Conservation (phyloP, 2,113 vertebrate species). For the Aldabrachelys gigantea region DNA sequence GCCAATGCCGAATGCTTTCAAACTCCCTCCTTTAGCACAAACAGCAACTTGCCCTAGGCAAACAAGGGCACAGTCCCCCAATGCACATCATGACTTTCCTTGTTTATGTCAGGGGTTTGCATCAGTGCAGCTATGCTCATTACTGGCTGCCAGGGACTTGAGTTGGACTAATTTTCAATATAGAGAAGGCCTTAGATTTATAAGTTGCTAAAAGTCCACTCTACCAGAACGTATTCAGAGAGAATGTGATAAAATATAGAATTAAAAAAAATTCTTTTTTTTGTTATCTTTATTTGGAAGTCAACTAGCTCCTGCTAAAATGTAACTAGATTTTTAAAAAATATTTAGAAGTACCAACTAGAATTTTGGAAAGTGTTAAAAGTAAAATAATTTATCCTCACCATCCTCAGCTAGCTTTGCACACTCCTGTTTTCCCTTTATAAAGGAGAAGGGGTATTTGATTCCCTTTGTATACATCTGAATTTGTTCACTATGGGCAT, state of each 20-base stretch:
- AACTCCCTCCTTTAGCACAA: background rate
- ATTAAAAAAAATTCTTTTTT: background rate
- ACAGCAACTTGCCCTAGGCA: background rate
- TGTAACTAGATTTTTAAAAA: background rate
- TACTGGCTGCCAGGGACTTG: background rate
- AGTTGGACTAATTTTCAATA: background rate
- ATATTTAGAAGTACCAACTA: accelerated
- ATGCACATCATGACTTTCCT: background rate
- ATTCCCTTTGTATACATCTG: conserved; percentile 3
- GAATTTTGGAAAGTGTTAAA: background rate
- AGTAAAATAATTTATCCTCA: background rate
- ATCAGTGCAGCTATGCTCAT: background rate
- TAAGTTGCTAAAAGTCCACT: background rate
- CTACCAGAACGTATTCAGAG: background rate
- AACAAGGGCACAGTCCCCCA: background rate
- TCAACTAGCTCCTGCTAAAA: background rate
- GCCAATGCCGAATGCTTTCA: background rate
- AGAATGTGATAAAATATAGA: background rate
- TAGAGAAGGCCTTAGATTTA: background rate
- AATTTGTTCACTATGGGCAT: background rate
- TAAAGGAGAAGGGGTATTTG: conserved; percentile 21
- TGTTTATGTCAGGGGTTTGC: background rate
- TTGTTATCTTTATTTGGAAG: background rate
- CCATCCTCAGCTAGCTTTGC: background rate
- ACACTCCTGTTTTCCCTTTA: background rate